phyloP scores from a whole-genome alignment of 2,113 vertebrate genomes.

The Brachypteracias leptosomus region DNA sequence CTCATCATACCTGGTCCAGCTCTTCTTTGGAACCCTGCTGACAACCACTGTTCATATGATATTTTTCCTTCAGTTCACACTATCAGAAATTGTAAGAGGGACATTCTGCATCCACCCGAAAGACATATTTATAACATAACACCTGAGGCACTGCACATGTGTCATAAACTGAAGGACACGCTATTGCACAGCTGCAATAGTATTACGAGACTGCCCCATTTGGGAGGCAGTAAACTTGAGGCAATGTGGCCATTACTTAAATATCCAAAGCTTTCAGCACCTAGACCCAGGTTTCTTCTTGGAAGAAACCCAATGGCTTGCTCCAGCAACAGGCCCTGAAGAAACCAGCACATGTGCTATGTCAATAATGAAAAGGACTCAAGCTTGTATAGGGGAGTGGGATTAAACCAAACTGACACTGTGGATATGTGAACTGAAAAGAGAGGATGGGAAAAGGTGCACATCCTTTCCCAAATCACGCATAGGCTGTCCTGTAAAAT shows the following conservation, averaged over 20 bases:
- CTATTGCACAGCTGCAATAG: not conserved
- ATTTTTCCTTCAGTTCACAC: not conserved
- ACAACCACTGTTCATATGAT: not conserved
- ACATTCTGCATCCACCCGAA: not conserved
- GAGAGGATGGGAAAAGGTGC: not conserved
- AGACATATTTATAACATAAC: not conserved
- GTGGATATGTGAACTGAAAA: rapidly evolving
- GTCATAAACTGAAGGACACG: not conserved
- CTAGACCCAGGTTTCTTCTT: not conserved
- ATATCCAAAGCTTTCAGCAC: not conserved
- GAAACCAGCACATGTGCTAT: not conserved
- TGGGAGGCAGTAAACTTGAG: not conserved
- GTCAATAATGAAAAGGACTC: not conserved
- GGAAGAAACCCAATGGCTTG: not conserved
- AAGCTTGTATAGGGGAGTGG: not conserved
- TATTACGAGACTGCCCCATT: not conserved
- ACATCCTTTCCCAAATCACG: not conserved
- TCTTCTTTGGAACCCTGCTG: not conserved
- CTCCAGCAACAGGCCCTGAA: not conserved
- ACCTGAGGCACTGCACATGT: not conserved
- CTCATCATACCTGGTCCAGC: not conserved
- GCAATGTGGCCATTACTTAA: not conserved
- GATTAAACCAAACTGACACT: not conserved
- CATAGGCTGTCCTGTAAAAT: not conserved
- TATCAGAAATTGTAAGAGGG: not conserved